phyloP scores from a whole-genome alignment of 2,797 vertebrate species.

The Pangasius krempfi region DNA sequence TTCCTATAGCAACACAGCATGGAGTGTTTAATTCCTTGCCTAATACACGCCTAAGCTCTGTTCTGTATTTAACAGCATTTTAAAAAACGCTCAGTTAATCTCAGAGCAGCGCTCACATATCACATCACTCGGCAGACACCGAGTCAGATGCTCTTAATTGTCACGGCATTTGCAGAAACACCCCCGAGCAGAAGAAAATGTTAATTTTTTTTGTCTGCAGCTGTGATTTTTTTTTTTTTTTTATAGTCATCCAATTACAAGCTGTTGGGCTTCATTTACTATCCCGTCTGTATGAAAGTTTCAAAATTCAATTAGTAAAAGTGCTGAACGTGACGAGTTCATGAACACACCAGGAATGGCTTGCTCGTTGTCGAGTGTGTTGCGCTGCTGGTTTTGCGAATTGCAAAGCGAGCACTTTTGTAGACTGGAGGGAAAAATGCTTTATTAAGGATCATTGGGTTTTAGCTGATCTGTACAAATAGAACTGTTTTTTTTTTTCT shows the following conservation, averaged over 20 bases:
- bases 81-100: constrained; percentile 31
- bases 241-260: constrained; percentile 38
- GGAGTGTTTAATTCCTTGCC: neutral
- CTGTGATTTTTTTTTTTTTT: neutral
- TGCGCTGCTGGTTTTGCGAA: neutral
- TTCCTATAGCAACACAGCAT: neutral
- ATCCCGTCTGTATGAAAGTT: constrained; percentile 42
- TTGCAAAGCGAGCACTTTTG: constrained; percentile 35
- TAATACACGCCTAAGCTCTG: neutral
- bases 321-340: constrained; percentile 47
- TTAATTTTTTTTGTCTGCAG: constrained; percentile 23
- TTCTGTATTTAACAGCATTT: constrained; percentile 8
- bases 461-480: constrained; percentile 48
- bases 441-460: constrained; percentile 50
- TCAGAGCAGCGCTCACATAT: constrained; percentile 10
- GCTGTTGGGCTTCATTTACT: constrained; percentile 37
- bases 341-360: constrained; percentile 22
- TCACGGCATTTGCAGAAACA: neutral
- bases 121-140: neutral
- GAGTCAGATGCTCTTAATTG: neutral
- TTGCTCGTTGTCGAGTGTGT: constrained; percentile 3
- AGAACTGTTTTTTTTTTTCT: constrained; percentile 14
- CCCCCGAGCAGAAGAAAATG: constrained; percentile 11
- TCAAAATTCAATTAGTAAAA: constrained; percentile 51
- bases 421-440: constrained; percentile 23